phyloP scores from a whole-genome alignment of 1,140 invertebrate species.

The Aricia agestis region DNA sequence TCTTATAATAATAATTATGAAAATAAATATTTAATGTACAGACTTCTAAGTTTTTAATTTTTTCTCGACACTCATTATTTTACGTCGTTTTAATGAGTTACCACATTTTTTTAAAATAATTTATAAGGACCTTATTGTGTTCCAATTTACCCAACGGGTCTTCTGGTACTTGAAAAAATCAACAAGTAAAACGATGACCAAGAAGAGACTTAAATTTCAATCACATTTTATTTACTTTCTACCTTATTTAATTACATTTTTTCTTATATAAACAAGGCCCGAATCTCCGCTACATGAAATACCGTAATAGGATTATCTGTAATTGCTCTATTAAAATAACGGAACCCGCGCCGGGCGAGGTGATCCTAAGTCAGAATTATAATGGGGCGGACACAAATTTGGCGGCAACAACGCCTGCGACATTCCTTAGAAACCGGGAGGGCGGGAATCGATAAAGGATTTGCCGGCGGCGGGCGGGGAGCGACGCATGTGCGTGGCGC shows the following conservation, averaged over 20 bases:
- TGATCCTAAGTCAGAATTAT: slow-evolving; percentile 54
- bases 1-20: slow-evolving; percentile 46
- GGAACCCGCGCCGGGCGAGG: slow-evolving; percentile 39
- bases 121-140: neutral
- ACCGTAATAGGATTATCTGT: slow-evolving; percentile 28
- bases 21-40: slow-evolving; percentile 51
- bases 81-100: neutral
- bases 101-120: neutral
- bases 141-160: neutral
- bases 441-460: slow-evolving; percentile 75
- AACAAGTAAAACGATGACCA: neutral
- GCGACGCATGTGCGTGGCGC: slow-evolving; percentile 71
- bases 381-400: slow-evolving; percentile 56
- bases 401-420: slow-evolving; percentile 65
- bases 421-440: slow-evolving; percentile 70
- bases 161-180: neutral
- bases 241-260: neutral
- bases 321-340: slow-evolving; percentile 40
- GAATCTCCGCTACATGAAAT: slow-evolving; percentile 15
- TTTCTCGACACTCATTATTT: neutral
- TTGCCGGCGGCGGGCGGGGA: slow-evolving; percentile 63
- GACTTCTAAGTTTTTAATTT: slow-evolving; percentile 18
- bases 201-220: neutral
- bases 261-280: slow-evolving; percentile 1
- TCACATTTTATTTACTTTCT: neutral